Evolutionary conservation across 2,888 invertebrate genomes (phyloP).

Genomic region (Conchocele bisecta): DNA sequence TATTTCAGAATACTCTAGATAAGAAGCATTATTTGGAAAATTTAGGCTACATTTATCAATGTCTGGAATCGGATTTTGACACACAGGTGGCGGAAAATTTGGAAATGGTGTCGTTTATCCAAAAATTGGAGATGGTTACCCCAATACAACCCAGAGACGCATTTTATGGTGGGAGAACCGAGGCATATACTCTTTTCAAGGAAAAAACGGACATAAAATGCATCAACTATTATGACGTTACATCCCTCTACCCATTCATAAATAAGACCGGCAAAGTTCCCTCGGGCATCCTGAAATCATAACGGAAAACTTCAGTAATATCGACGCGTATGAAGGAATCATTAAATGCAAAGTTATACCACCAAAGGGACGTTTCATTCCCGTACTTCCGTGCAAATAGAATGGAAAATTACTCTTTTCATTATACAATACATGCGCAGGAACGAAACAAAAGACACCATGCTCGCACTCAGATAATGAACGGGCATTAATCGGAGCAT

Average conservation of each 20-base stretch:
- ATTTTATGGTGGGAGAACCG: slow-evolving; percentile 72
- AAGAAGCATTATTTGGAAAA: not conserved
- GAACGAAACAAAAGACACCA: slow-evolving; percentile 14
- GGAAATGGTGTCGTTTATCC: slow-evolving; percentile 45
- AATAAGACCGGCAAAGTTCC: slow-evolving; percentile 64
- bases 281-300: slow-evolving; percentile 66
- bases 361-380: slow-evolving; percentile 67
- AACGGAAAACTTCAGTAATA: slow-evolving; percentile 57
- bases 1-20: not conserved
- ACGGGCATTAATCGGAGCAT: slow-evolving; percentile 72
- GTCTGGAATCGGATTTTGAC: slow-evolving; percentile 64
- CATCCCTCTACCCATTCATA: slow-evolving; percentile 68
- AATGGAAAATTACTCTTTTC: slow-evolving; percentile 74
- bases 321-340: slow-evolving; percentile 67
- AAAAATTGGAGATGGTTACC: slow-evolving; percentile 37
- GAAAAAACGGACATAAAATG: slow-evolving; percentile 45
- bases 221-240: slow-evolving; percentile 66
- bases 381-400: slow-evolving; percentile 72
- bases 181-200: slow-evolving; percentile 62
- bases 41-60: no score
- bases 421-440: slow-evolving; percentile 68
- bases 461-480: slow-evolving; percentile 61
- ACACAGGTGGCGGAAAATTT: slow-evolving; percentile 37
- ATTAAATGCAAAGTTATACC: slow-evolving; percentile 69
- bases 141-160: slow-evolving; percentile 67